A percentile compares a stretch with the other conserved stretches of the same genome.
Conservation (phyloP, 2,797 vertebrate genomes). For the Leptoclinus maculatus region DNA sequence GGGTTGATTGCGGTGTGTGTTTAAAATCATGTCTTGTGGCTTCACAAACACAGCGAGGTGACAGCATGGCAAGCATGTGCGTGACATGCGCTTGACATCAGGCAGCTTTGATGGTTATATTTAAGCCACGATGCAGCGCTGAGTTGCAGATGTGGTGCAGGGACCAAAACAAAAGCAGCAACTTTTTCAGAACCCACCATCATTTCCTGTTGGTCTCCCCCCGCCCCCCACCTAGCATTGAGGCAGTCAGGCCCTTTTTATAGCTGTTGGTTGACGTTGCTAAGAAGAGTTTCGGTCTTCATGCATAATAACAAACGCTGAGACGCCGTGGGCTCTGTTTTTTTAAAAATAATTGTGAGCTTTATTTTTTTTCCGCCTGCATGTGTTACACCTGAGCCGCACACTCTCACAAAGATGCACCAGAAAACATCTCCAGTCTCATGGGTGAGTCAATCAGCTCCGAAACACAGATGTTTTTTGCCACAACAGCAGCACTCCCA, state of each 20-base stretch:
- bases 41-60: slow-evolving; percentile 2
- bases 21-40: slow-evolving; percentile 6
- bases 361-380: slow-evolving; percentile 69
- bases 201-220: slow-evolving; percentile 49
- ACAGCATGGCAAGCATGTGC: background rate
- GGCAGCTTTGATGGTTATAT: background rate
- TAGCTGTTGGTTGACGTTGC: background rate
- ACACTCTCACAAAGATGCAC: slow-evolving; percentile 49
- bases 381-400: slow-evolving; percentile 63
- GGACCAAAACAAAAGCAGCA: background rate
- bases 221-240: background rate
- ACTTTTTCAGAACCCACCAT: slow-evolving; percentile 26
- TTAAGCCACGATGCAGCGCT: background rate
- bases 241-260: background rate
- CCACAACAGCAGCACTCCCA: slow-evolving; percentile 76
- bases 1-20: background rate
- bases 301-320: slow-evolving; percentile 6
- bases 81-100: slow-evolving; percentile 10
- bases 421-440: slow-evolving; percentile 74
- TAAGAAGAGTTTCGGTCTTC: slow-evolving; percentile 27
- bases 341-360: slow-evolving; percentile 29
- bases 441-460: slow-evolving; percentile 79
- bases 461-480: slow-evolving; percentile 79
- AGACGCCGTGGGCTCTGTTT: slow-evolving; percentile 25
- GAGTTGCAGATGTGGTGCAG: background rate